Evolutionary conservation across 2,113 vertebrate genomes (phyloP).

Genomic region (Paracyprichromis sp.): DNA sequence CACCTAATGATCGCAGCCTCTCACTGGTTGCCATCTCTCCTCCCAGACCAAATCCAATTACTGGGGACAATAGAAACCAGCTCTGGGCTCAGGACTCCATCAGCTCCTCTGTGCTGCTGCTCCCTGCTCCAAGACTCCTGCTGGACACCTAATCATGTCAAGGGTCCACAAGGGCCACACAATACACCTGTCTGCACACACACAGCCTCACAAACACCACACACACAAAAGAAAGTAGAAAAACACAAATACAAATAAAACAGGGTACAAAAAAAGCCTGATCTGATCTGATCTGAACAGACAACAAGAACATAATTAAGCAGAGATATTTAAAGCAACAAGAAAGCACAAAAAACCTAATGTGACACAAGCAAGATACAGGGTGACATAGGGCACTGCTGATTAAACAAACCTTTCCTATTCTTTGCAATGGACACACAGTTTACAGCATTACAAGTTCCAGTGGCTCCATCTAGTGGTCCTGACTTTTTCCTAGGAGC

Average conservation of each 20-base stretch:
- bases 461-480: slow-evolving; percentile 29
- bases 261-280: not conserved
- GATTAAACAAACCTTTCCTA: not conserved
- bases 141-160: slow-evolving; percentile 51
- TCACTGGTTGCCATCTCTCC: slow-evolving; percentile 49
- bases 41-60: slow-evolving; percentile 70
- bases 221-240: not conserved
- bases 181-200: slow-evolving; percentile 11
- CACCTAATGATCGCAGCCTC: slow-evolving; percentile 58
- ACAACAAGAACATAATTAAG: not conserved
- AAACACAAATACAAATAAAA: not conserved
- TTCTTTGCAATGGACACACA: not conserved
- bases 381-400: not conserved
- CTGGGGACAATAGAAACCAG: slow-evolving; percentile 57
- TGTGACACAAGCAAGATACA: not conserved
- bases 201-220: not conserved
- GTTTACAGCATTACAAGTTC: not conserved
- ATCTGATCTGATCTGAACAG: not conserved
- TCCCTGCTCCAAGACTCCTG: slow-evolving; percentile 27
- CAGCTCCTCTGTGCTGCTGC: slow-evolving; percentile 25
- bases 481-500: not conserved
- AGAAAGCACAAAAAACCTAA: not conserved
- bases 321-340: not conserved
- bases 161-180: slow-evolving; percentile 38
- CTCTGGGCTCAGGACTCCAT: slow-evolving; percentile 43